Evolutionary conservation across 2,888 invertebrate species (phyloP).

Genomic region (Ferdinandea cuprea): DNA sequence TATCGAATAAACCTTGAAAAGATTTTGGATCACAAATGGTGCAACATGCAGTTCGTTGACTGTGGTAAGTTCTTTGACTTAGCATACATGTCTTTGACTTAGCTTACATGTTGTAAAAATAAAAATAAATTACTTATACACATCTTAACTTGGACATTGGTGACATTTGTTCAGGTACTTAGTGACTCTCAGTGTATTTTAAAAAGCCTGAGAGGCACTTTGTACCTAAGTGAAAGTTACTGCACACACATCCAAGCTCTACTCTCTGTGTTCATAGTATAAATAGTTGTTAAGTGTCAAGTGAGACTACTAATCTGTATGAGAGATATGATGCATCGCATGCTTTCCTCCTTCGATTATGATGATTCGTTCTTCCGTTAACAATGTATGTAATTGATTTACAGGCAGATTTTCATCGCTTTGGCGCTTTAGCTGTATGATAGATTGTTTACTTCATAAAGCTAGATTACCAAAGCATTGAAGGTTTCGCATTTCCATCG

Average conservation of each 20-base stretch:
- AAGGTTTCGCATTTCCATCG: slow-evolving; percentile 79
- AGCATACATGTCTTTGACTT: neutral
- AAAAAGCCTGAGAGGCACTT: slow-evolving; percentile 82
- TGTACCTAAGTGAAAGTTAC: slow-evolving; percentile 81
- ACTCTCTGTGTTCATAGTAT: neutral
- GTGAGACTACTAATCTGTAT: slow-evolving; percentile 22
- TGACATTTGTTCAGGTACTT: slow-evolving; percentile 89
- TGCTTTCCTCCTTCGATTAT: slow-evolving; percentile 18
- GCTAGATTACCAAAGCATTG: slow-evolving; percentile 97
- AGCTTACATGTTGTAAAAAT: slow-evolving; percentile 7
- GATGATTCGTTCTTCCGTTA: slow-evolving; percentile 18
- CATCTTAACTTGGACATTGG: slow-evolving; percentile 8
- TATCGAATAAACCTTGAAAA: slow-evolving; percentile 87
- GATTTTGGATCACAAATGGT: slow-evolving; percentile 91
- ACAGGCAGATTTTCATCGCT: slow-evolving; percentile 86
- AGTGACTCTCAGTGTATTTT: slow-evolving; percentile 90
- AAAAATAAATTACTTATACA: neutral
- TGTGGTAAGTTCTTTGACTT: slow-evolving; percentile 81
- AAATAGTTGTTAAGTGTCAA: neutral
- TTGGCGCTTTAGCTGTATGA: slow-evolving; percentile 96
- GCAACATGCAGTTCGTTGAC: slow-evolving; percentile 83
- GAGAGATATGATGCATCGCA: slow-evolving; percentile 29
- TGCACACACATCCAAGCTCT: slow-evolving; percentile 1
- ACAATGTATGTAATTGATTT: slow-evolving; percentile 24
- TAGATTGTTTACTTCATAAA: slow-evolving; percentile 90